These are phyloP conservation scores for Drosophila pseudoobscura DNA, from an alignment of 1,140 invertebrate species.

Conservation along the genomic window DNA sequence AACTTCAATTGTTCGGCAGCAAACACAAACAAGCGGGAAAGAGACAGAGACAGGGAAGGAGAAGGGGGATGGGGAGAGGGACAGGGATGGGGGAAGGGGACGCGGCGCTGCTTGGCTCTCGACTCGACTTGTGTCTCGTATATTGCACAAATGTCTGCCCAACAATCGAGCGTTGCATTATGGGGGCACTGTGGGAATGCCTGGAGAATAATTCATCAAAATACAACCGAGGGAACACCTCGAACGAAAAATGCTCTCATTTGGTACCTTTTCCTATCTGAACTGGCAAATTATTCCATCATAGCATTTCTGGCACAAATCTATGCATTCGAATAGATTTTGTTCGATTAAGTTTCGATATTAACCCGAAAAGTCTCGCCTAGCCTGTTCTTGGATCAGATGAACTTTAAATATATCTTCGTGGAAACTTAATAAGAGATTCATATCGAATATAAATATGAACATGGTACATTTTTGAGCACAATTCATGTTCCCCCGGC, in stretches of 20 bases:
- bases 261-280: no score
- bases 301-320: no score
- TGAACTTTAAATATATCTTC: no score
- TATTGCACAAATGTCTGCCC: slow-evolving; percentile 67
- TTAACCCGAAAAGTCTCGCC: no score
- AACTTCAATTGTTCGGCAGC: slow-evolving; percentile 75
- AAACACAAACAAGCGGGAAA: slow-evolving; percentile 52
- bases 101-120: slow-evolving; percentile 32
- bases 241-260: no score
- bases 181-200: slow-evolving; percentile 43
- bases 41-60: slow-evolving; percentile 2
- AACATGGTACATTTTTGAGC: background rate
- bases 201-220: slow-evolving; percentile 1
- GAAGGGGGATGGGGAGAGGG: background rate
- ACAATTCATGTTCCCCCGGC: background rate
- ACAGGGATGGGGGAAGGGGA: no score
- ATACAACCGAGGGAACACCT: background rate
- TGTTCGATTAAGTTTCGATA: no score
- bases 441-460: background rate
- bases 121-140: slow-evolving; percentile 47
- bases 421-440: background rate
- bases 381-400: no score
- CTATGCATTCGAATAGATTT: no score
- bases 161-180: slow-evolving; percentile 48
- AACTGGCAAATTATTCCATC: no score